These are phyloP conservation scores for Scaptodrosophila latifasciaeformis DNA, from an alignment of 2,888 invertebrate genomes.

Conservation along the genomic window DNA sequence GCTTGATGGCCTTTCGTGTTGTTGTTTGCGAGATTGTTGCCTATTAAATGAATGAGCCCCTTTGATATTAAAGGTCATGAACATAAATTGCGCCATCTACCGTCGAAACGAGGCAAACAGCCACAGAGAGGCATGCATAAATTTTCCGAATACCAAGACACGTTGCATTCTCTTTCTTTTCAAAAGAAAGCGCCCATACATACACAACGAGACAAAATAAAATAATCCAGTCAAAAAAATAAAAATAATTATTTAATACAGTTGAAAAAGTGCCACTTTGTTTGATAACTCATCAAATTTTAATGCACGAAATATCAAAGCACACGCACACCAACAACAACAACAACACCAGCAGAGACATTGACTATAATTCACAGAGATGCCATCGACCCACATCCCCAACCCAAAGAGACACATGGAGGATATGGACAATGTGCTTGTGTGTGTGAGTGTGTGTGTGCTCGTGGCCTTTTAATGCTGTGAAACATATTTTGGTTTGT, in stretches of 20 bases:
- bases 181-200: no score
- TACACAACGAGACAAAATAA: no score
- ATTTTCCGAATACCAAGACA: slow-evolving; percentile 43
- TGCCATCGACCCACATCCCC: no score
- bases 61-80: slow-evolving; percentile 61
- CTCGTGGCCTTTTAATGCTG: slow-evolving; percentile 30
- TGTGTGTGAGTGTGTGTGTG: slow-evolving; percentile 1
- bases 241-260: slow-evolving; percentile 56
- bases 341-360: no score
- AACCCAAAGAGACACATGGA: no score
- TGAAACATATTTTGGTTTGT: slow-evolving; percentile 26
- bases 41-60: neutral
- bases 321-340: slow-evolving; percentile 9
- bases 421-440: neutral
- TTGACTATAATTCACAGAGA: no score
- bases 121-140: slow-evolving; percentile 22
- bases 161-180: slow-evolving; percentile 36
- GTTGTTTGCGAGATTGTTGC: slow-evolving; percentile 12
- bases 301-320: slow-evolving; percentile 53
- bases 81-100: slow-evolving; percentile 48
- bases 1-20: slow-evolving; percentile 58
- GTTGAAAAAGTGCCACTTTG: slow-evolving; percentile 17
- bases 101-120: slow-evolving; percentile 15
- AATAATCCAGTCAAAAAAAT: no score
- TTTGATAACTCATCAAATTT: slow-evolving; percentile 63